A percentile compares a stretch with the other conserved stretches of the same genome.
Conservation (phyloP, 2,113 vertebrate species). For the Zosterops borbonicus region DNA sequence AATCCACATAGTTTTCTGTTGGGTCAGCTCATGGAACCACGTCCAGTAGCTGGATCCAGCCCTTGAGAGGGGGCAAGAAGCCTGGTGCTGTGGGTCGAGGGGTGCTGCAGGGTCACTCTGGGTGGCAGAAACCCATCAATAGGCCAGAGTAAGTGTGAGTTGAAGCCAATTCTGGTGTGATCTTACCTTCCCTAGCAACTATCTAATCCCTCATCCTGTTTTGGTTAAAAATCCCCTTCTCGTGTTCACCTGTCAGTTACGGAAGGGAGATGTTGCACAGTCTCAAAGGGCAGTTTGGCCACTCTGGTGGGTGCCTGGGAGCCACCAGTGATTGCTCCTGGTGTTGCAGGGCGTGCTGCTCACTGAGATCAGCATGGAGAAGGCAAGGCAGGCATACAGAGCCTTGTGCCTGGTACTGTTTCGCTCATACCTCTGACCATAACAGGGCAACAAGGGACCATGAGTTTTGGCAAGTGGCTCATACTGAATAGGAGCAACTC, state of each 20-base stretch:
- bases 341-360: not conserved
- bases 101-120: not conserved
- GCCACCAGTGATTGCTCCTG: not conserved
- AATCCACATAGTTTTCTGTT: not conserved
- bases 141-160: not conserved
- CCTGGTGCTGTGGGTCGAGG: not conserved
- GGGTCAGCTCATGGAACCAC: not conserved
- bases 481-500: not conserved
- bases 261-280: fast-evolving
- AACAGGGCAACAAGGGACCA: not conserved
- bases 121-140: not conserved
- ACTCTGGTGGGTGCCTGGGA: not conserved
- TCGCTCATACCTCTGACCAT: not conserved
- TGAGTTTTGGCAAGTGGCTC: not conserved
- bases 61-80: not conserved
- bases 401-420: not conserved
- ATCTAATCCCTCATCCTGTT: not conserved
- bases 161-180: not conserved
- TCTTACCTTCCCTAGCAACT: not conserved
- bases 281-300: not conserved
- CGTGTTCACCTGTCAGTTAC: fast-evolving
- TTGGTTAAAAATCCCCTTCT: not conserved
- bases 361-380: not conserved
- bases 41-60: not conserved
- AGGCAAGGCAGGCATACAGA: fast-evolving